Evolutionary conservation across 2,797 vertebrate species (phyloP).

Genomic region (Corythornis leucogaster): DNA sequence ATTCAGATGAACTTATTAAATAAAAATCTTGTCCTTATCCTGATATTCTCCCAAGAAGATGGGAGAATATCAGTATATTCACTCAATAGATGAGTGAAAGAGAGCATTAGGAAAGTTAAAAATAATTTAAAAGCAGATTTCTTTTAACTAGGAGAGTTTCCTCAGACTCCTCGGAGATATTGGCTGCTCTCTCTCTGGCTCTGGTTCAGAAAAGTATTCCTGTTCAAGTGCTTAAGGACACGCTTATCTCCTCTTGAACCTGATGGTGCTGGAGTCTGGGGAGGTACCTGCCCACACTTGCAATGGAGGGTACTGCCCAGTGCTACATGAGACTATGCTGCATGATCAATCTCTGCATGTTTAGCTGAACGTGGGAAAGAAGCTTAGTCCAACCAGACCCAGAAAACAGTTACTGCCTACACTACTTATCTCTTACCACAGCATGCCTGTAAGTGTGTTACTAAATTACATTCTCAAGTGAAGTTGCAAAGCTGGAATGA

Average conservation of each 20-base stretch:
- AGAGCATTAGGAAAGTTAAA: constrained; percentile 7
- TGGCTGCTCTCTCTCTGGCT: not conserved
- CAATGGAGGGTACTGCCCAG: not conserved
- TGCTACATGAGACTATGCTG: not conserved
- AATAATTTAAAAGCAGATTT: constrained; percentile 29
- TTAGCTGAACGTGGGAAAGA: not conserved
- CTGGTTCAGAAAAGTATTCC: not conserved
- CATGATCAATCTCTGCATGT: accelerated
- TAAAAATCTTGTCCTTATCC: constrained; percentile 19
- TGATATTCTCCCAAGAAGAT: not conserved
- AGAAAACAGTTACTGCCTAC: not conserved
- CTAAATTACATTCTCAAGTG: not conserved
- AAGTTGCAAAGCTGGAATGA: not conserved
- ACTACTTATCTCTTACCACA: not conserved
- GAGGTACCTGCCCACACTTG: not conserved
- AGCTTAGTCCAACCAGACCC: not conserved
- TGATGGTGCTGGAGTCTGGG: not conserved
- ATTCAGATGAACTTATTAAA: constrained; percentile 38
- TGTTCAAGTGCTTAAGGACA: not conserved
- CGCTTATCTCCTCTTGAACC: not conserved
- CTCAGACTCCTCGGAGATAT: not conserved
- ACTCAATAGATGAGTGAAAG: not conserved
- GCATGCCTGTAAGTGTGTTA: not conserved
- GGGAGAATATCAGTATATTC: too few relatives aligned
- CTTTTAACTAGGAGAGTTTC: constrained; percentile 16